Percentiles rank a stretch among this genome's conserved stretches.
Evolutionary conservation across 2,113 vertebrate species (phyloP).

Genomic region (Delphinapterus leucas): DNA sequence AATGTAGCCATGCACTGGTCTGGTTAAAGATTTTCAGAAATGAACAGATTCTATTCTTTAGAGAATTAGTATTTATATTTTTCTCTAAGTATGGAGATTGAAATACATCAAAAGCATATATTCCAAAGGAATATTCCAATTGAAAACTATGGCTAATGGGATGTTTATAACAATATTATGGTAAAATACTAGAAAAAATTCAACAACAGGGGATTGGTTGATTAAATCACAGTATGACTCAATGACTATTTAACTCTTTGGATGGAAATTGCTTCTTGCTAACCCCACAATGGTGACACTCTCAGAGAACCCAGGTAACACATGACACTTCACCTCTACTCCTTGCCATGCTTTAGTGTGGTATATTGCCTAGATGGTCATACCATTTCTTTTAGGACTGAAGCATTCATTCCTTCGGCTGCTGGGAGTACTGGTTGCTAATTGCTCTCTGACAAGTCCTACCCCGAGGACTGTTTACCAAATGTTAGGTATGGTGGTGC

Average conservation of each 20-base stretch:
- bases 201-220: neutral
- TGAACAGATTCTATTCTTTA: neutral
- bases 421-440: neutral
- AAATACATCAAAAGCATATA: neutral
- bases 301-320: neutral
- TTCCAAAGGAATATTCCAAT: neutral
- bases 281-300: neutral
- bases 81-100: neutral
- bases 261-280: neutral
- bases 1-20: neutral
- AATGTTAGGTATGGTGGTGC: neutral
- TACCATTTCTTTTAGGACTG: neutral
- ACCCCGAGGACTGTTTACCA: neutral
- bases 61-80: neutral
- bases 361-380: neutral
- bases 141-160: neutral
- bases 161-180: neutral
- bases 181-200: neutral
- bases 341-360: neutral
- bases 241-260: neutral
- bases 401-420: neutral
- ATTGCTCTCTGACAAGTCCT: neutral
- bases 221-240: neutral
- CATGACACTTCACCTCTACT: neutral
- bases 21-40: neutral